Percentiles rank a stretch among this genome's conserved stretches.
Conservation (phyloP, 2,797 vertebrate species). For the Petrocephalus sullivani region DNA sequence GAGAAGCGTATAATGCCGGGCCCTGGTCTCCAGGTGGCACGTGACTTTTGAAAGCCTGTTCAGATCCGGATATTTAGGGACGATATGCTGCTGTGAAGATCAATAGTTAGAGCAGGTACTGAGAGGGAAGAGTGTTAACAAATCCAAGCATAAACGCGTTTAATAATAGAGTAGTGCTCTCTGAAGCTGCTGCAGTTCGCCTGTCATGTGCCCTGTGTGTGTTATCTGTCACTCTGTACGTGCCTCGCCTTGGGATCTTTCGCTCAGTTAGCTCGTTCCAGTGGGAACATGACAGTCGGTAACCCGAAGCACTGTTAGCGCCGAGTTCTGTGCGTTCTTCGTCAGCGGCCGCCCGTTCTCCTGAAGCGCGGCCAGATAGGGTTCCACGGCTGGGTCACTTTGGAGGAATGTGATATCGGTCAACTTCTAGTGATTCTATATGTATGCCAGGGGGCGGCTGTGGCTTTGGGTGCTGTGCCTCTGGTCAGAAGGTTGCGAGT, state of each 20-base stretch:
- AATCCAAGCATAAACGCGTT: not conserved
- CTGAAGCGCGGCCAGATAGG: not conserved
- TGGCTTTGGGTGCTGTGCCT: not conserved
- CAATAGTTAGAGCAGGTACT: not conserved
- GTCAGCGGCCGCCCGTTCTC: not conserved
- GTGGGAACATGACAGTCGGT: not conserved
- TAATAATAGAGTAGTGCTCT: not conserved
- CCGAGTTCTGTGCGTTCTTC: not conserved
- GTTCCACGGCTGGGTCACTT: not conserved
- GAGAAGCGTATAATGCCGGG: not conserved
- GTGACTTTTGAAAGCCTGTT: not conserved
- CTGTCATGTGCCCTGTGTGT: not conserved
- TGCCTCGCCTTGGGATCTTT: not conserved
- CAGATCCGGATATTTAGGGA: not conserved
- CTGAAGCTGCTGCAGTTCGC: not conserved
- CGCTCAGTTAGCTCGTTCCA: not conserved
- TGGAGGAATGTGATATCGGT: not conserved
- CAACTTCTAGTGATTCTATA: slow-evolving; percentile 20
- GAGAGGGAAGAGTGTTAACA: not conserved
- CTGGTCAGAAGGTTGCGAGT: not conserved
- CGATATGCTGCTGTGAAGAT: not conserved
- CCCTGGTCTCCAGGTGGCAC: not conserved
- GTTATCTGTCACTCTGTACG: not conserved
- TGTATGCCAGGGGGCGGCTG: not conserved
- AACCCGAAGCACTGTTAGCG: not conserved